Evolutionary conservation across 1,140 invertebrate genomes (phyloP).

Genomic region (Drosophila tropicalis): DNA sequence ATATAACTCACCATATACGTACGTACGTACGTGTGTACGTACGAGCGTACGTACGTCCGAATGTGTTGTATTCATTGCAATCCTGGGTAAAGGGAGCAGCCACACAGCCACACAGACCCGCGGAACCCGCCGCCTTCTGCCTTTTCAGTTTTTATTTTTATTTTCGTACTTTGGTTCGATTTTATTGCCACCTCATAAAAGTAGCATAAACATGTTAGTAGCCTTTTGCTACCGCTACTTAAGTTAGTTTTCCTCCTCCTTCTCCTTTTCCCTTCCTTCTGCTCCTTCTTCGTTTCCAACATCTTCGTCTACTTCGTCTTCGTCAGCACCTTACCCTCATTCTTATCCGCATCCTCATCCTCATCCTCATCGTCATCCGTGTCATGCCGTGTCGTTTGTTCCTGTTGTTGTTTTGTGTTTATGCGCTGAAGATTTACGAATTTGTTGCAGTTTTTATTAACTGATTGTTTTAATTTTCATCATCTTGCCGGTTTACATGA

Average conservation of each 20-base stretch:
- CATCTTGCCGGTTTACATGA: neutral
- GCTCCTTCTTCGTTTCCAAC: neutral
- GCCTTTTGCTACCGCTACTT: conserved; percentile 80
- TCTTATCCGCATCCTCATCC: neutral
- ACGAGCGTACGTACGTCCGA: neutral
- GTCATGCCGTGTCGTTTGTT: too few relatives aligned
- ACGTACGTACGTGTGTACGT: neutral
- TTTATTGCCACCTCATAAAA: conserved; percentile 80
- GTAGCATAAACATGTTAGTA: conserved; percentile 82
- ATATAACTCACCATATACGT: neutral
- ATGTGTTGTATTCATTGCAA: neutral
- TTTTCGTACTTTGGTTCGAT: conserved; percentile 78
- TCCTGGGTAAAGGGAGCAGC: conserved; percentile 3
- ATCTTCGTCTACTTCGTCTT: neutral
- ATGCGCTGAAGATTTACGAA: conserved; percentile 21
- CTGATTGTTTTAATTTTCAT: conserved; percentile 18
- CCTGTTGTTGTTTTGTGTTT: too few relatives aligned
- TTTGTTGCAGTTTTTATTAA: conserved; percentile 29
- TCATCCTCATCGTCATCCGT: neutral
- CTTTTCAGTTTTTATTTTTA: conserved; percentile 60
- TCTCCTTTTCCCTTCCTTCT: neutral
- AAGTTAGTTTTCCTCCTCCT: conserved; percentile 56
- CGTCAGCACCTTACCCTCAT: neutral
- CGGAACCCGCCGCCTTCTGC: conserved; percentile 18
- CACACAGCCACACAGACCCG: conserved; percentile 6